These are phyloP conservation scores for Megamerina dolium DNA, from an alignment of 2,888 invertebrate genomes.

Conservation along the genomic window DNA sequence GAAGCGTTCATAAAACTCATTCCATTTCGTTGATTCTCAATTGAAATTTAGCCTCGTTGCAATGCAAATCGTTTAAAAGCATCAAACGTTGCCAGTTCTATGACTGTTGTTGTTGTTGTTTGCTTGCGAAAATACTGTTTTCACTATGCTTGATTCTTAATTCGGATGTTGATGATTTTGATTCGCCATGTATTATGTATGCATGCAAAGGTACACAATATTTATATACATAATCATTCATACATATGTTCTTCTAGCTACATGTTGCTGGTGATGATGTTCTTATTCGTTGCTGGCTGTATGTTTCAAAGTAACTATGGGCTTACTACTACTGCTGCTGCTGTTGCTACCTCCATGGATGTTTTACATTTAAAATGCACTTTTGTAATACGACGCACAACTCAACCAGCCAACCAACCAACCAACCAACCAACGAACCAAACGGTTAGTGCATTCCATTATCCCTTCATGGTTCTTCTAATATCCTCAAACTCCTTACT, in stretches of 20 bases:
- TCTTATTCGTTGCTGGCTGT: not conserved
- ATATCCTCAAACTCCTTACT: too few species aligned
- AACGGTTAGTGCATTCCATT: too few species aligned
- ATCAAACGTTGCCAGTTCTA: too few species aligned
- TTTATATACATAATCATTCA: too few species aligned
- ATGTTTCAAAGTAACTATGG: constrained; percentile 12
- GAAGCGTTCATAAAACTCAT: constrained; percentile 28
- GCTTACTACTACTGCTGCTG: constrained; percentile 20
- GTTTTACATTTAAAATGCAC: constrained; percentile 16
- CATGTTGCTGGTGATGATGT: not conserved
- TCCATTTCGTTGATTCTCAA: constrained; percentile 28
- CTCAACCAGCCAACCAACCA: constrained; percentile 2
- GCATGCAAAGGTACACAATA: too few species aligned
- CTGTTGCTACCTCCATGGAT: too few species aligned
- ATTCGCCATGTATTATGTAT: too few species aligned
- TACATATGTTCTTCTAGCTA: too few species aligned
- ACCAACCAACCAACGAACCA: too few species aligned
- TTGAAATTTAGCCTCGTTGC: constrained; percentile 25
- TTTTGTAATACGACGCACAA: constrained; percentile 5
- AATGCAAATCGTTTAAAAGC: constrained; percentile 26
- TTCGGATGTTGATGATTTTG: too few species aligned
- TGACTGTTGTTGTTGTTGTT: too few species aligned
- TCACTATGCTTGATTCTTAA: not conserved
- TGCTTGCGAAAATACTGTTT: constrained; percentile 12
- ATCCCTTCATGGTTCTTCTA: too few species aligned